Evolutionary conservation across 2,888 invertebrate genomes (phyloP).

Genomic region (Amphimallon solstitiale): DNA sequence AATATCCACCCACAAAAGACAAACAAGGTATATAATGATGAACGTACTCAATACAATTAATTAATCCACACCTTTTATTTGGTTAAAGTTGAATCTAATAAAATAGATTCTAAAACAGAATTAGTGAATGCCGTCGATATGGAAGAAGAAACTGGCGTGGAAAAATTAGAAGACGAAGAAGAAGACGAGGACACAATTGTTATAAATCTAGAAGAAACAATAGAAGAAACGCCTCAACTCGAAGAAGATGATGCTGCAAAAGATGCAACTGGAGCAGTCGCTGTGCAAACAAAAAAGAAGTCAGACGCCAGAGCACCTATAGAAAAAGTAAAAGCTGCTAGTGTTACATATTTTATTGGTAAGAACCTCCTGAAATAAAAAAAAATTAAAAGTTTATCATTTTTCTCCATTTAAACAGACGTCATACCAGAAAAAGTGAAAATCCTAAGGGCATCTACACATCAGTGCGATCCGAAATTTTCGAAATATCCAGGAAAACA

Average conservation of each 20-base stretch:
- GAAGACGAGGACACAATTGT: conserved; percentile 36
- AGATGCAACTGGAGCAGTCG: conserved; percentile 35
- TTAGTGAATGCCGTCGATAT: not conserved
- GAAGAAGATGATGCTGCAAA: conserved; percentile 40
- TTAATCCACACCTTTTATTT: not conserved
- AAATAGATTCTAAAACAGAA: not conserved
- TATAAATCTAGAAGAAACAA: conserved; percentile 41
- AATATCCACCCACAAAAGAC: conserved; percentile 14
- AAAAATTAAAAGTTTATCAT: not conserved
- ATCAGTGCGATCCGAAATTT: conserved; percentile 57
- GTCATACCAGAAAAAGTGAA: conserved; percentile 52
- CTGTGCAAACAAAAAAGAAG: conserved; percentile 14
- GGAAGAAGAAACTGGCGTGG: conserved; percentile 12
- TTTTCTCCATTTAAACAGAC: conserved; percentile 42
- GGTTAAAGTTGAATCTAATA: not conserved
- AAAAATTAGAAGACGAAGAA: conserved; percentile 39
- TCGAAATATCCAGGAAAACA: conserved; percentile 55
- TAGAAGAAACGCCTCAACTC: conserved; percentile 20
- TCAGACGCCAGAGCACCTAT: conserved; percentile 22
- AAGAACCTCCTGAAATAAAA: conserved; percentile 19
- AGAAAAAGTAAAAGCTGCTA: conserved; percentile 46
- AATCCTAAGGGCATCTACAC: conserved; percentile 58
- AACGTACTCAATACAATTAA: no score
- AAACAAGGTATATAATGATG: conserved; percentile 17
- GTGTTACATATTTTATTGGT: conserved; percentile 50